These are phyloP conservation scores for Falco berigora DNA, from an alignment of 2,797 vertebrate species.

Conservation along the genomic window DNA sequence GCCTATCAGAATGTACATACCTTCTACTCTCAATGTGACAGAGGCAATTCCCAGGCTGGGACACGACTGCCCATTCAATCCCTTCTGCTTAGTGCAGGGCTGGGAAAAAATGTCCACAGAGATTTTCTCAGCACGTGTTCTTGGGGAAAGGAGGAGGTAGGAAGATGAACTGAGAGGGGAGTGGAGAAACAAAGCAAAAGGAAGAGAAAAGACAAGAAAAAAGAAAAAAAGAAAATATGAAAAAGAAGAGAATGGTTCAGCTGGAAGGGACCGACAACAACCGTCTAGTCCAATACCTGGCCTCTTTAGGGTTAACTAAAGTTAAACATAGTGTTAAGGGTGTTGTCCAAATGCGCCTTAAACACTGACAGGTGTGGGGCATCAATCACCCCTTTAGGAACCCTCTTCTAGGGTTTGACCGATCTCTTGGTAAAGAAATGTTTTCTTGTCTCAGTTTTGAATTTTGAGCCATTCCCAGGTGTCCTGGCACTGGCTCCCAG, in stretches of 20 bases:
- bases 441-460: neutral
- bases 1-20: neutral
- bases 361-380: too few relatives aligned
- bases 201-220: neutral
- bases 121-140: too few relatives aligned
- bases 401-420: neutral
- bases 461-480: neutral
- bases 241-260: neutral
- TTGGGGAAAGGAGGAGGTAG: neutral
- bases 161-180: neutral
- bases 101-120: too few relatives aligned
- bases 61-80: too few relatives aligned
- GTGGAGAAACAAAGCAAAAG: too few relatives aligned
- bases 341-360: too few relatives aligned
- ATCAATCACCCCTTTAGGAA: neutral
- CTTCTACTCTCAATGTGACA: neutral
- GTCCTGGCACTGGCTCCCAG: neutral
- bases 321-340: too few relatives aligned
- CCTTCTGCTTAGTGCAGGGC: too few relatives aligned
- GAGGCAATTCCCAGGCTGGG: too few relatives aligned
- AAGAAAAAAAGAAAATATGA: neutral
- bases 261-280: too few relatives aligned
- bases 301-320: neutral
- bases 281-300: neutral
- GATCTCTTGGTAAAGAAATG: too few relatives aligned